Evolutionary conservation across 2,113 vertebrate genomes (phyloP).

Genomic region (Corythornis madagascariensis): DNA sequence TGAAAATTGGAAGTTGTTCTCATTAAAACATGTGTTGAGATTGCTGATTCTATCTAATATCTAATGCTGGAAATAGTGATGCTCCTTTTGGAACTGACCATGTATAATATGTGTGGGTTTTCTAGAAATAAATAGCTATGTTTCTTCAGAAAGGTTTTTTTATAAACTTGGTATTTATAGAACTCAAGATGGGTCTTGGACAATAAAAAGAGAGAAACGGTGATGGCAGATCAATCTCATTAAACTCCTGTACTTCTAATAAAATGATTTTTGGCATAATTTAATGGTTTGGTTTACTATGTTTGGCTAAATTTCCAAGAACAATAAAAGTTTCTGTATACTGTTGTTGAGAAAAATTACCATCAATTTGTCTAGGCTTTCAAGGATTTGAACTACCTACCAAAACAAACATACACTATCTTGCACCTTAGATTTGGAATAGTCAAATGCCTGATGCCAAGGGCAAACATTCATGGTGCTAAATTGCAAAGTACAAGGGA

Average conservation of each 20-base stretch:
- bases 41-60: constrained; percentile 11
- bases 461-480: background rate
- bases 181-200: background rate
- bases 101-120: background rate
- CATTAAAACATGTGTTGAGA: background rate
- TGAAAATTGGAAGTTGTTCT: constrained; percentile 39
- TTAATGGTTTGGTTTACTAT: background rate
- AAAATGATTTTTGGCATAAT: background rate
- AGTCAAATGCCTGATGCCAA: background rate
- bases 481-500: background rate
- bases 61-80: background rate
- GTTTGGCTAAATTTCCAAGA: background rate
- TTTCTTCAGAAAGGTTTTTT: background rate
- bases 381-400: background rate
- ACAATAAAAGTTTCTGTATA: background rate
- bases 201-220: background rate
- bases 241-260: background rate
- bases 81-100: background rate
- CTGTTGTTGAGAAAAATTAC: background rate
- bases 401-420: background rate
- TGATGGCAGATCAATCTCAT: fast-evolving
- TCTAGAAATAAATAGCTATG: background rate
- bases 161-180: background rate
- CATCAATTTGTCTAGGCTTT: background rate
- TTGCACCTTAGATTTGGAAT: background rate